Conservation (phyloP, 1,140 invertebrate species). For the Bacillus rossius region DNA sequence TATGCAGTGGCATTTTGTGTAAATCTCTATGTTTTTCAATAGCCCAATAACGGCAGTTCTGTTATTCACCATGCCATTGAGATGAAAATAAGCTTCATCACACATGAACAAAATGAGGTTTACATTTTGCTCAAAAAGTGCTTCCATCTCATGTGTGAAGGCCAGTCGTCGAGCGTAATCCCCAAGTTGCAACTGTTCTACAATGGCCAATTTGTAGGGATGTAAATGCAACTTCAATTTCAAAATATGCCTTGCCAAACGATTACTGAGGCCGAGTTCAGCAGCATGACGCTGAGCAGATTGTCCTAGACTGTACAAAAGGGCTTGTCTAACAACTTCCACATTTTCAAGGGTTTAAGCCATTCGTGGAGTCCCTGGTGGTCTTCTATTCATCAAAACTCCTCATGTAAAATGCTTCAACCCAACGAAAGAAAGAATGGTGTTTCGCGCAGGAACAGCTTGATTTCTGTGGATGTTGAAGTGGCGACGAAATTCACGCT, state of each 20-base stretch:
- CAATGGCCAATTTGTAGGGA: constrained; percentile 17
- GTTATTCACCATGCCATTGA: constrained; percentile 14
- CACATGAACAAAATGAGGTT: neutral
- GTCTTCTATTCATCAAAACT: too few species aligned
- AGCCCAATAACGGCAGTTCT: constrained; percentile 14
- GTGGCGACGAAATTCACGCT: too few species aligned
- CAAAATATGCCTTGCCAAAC: constrained; percentile 12
- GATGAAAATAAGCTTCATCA: constrained; percentile 13
- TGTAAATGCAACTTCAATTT: constrained; percentile 17
- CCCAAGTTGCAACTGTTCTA: constrained; percentile 12
- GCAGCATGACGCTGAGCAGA: constrained; percentile 16
- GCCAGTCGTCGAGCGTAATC: constrained; percentile 10
- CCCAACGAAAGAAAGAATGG: too few species aligned
- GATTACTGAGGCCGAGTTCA: constrained; percentile 12
- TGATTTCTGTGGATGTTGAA: too few species aligned
- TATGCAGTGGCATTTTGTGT: constrained; percentile 10
- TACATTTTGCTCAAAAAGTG: neutral
- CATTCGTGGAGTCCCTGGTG: too few species aligned
- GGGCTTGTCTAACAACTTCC: constrained; percentile 2
- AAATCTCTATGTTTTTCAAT: constrained; percentile 6
- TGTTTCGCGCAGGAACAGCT: too few species aligned
- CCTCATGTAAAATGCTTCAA: too few species aligned
- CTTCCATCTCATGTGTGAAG: neutral
- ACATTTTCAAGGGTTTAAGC: constrained; percentile 11
- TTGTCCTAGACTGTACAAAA: constrained; percentile 11